Base-by-base conservation (phyloP, 2,888 invertebrate genomes). In the Drosophila affinis region DNA sequence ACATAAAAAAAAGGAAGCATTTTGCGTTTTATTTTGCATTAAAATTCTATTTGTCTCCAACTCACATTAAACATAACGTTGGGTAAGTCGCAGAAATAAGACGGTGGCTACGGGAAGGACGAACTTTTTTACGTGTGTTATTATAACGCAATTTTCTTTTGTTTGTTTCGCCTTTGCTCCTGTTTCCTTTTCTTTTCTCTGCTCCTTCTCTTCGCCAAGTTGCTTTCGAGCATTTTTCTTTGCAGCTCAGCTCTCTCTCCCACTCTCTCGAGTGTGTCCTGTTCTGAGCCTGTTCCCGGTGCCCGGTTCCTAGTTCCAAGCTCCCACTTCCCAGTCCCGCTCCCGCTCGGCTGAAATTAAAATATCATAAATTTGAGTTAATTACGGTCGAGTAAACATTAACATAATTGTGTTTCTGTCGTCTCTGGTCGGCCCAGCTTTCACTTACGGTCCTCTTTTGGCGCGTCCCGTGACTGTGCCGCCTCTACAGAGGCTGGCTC, bases 351-450 rank as follows among this genome's bases (percentile, higher is more conserved):
- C 74, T 76, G 64, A 87, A 89, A 87, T 87, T 87, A 87, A 87
- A 87, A 89, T 88, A 87, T 86, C 88, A 87, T 87, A 87, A 89
- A 87, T 87, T 87, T 89, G 73, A 80, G 86, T 87, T 87, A 87
- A 87, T 89, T 87, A 87, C 86, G 86, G 85, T 89, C 86, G 83
- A 79, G 79, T 77, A 83, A 86, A 83, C 87, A 86, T 85, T 89
- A 79, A 78, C 89, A 86, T 87, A 82, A 87, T 87, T 85, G 83
- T 87, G 73, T 78, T 76, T 75, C 65, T 72, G 65, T 47, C 77
- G 56, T 49, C 55, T 45, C 17, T 18, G 17, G 52, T 58, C 46
- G 27, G 49, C 46, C 27, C 29, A 32, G 52, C n/a, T 39, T n/a
- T 39, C 39, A 39, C 39, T 39, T 39, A n/a, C n/a, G n/a, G n/a